Base-by-base conservation (phyloP, 2,797 vertebrate species). In the Lithobates sylvaticus region DNA sequence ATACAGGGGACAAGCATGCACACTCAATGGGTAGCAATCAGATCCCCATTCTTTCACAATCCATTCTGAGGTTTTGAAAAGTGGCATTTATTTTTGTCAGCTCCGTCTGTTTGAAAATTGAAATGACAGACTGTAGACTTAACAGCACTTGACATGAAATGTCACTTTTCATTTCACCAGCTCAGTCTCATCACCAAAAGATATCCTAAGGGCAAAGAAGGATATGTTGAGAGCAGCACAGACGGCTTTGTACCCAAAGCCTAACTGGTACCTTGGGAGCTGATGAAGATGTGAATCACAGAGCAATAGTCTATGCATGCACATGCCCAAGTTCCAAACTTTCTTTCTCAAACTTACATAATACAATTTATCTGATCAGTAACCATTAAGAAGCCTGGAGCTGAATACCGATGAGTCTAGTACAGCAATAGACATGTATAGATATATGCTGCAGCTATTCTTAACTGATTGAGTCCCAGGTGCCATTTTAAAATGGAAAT, bases 111-210 rank as follows among this genome's bases (percentile, higher is more conserved):
- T 84, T 77, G 81, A 76, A 84, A 88, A 88, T 85, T 70, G 88
- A 84, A 88, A 90, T 71, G 85, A 81, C 42, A 68, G 78, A 67
- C 26, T 27, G 65, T 67, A 2, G 0, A 84, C 84, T 85, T 75
- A 91, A 87, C 84, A 88, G 18, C 78, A 64, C 75, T 84, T 42
- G 54, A 70, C 5, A 13, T n/a, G 75, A 70, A 58, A 87, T 91
- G 89, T 90, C 88, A 78, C 88, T 84, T 89, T 70, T 80, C 77
- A 88, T 92, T 90, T 89, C 79, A 23, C 84, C 70, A 9, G 68
- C 65, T 88, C 78, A 78, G 75, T 61, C 89, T 88, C 81, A 39
- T 84, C 88, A 84, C 16, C 0, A 36, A 81, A 82, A 81, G 89
- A 73, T 87, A 87, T 83, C 81, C 86, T 79, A 78, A 54, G 86